Conservation (phyloP, 2,113 vertebrate genomes). For the Laticauda laticaudata region DNA sequence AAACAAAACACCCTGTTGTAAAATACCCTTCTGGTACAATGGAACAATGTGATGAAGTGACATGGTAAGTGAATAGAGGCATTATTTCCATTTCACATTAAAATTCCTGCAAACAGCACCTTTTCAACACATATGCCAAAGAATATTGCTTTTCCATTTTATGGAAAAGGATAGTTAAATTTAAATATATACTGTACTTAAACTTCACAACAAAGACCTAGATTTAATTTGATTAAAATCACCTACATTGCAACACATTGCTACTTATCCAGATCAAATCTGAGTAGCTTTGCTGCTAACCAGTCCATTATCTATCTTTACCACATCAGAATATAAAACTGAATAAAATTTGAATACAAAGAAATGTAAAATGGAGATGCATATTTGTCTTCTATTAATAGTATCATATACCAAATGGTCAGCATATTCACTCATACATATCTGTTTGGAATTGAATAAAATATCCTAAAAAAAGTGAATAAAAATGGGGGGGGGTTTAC, state of each 20-base stretch:
- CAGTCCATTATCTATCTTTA: not conserved
- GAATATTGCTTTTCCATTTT: not conserved
- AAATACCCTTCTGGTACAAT: not conserved
- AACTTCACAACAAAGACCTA: not conserved
- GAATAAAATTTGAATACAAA: not conserved
- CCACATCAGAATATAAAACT: not conserved
- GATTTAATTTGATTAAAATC: not conserved
- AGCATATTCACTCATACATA: not conserved
- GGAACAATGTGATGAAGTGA: constrained; percentile 11
- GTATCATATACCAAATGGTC: not conserved
- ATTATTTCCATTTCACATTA: constrained; percentile 9
- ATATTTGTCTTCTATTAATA: not conserved
- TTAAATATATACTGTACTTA: not conserved
- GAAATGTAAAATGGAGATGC: not conserved
- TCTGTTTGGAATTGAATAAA: not conserved
- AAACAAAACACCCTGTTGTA: not conserved
- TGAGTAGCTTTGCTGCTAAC: not conserved
- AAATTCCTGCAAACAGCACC: not conserved
- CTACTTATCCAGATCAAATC: not conserved
- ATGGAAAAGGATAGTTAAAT: not conserved
- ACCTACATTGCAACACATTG: not conserved
- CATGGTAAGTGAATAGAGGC: constrained; percentile 1
- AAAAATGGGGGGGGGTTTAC: no score
- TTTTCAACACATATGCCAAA: not conserved
- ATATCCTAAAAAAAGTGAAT: not conserved